Conservation (phyloP, 2,113 vertebrate species). For the Bombycilla garrulus region DNA sequence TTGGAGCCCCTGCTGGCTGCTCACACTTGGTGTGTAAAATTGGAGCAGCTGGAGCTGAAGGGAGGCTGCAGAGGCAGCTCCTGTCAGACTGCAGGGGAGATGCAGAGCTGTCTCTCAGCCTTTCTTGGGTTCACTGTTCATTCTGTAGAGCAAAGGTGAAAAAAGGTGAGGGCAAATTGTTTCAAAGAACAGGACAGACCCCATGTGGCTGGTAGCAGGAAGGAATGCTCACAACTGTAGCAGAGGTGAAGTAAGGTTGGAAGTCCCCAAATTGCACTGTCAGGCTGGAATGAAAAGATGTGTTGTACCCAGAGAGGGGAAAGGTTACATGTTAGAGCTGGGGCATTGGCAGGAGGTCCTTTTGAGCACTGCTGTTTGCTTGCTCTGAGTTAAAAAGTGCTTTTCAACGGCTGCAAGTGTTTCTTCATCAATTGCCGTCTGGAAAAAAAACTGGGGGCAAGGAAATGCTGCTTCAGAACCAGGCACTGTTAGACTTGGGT, state of each 20-base stretch:
- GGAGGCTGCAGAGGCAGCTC: not conserved
- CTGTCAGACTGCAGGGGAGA: rapidly evolving
- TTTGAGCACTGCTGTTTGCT: not conserved
- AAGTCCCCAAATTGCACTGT: not conserved
- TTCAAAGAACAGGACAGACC: not conserved
- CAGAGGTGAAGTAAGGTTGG: not conserved
- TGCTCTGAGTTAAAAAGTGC: not conserved
- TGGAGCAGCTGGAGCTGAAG: not conserved
- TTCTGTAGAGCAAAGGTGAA: not conserved
- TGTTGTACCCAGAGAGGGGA: not conserved
- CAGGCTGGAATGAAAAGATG: not conserved
- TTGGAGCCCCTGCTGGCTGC: not conserved
- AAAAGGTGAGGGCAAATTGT: not conserved
- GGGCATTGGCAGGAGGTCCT: not conserved
- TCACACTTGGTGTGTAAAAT: not conserved
- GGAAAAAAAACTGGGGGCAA: not conserved
- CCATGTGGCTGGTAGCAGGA: not conserved
- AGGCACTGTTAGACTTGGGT: not conserved
- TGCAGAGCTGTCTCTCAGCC: not conserved
- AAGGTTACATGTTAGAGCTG: not conserved
- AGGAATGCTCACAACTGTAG: not conserved
- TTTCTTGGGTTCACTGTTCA: not conserved
- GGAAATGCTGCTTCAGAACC: not conserved
- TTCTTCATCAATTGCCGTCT: not conserved
- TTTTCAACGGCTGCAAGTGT: not conserved